These are phyloP conservation scores for Drosophila flavopinicola DNA, from an alignment of 2,888 invertebrate genomes.

Conservation along the genomic window DNA sequence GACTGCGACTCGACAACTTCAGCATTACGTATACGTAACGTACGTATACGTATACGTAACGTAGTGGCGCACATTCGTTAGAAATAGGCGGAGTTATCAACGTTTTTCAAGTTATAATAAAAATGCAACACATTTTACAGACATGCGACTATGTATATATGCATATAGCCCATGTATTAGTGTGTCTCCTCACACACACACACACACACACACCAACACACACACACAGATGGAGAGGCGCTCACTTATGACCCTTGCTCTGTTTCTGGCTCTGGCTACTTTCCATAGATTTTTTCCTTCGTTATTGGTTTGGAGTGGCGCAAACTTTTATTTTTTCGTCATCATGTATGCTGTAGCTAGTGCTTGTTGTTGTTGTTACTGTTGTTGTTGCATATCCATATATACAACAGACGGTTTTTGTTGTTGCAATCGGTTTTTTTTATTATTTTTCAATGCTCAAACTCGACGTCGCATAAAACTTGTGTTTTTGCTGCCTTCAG, in stretches of 20 bases:
- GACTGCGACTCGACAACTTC: slow-evolving; percentile 39
- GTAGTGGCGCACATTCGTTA: slow-evolving; percentile 68
- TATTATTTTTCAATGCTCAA: slow-evolving; percentile 79
- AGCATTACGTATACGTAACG: slow-evolving; percentile 61
- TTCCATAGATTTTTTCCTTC: slow-evolving; percentile 82
- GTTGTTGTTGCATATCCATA: slow-evolving; percentile 31
- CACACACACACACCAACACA: slow-evolving; percentile 33
- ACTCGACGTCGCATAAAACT: slow-evolving; percentile 78
- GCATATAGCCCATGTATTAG: slow-evolving; percentile 24
- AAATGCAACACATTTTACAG: slow-evolving; percentile 82
- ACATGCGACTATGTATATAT: slow-evolving; percentile 58
- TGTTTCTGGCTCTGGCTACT: slow-evolving; percentile 66
- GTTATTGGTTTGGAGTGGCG: slow-evolving; percentile 78
- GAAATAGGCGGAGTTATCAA: slow-evolving; percentile 84
- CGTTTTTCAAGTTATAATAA: slow-evolving; percentile 84
- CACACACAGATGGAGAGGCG: slow-evolving; percentile 21
- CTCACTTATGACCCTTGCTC: slow-evolving; percentile 55
- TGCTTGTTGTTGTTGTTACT: slow-evolving; percentile 31
- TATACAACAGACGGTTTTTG: slow-evolving; percentile 57
- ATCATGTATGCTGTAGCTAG: slow-evolving; percentile 23
- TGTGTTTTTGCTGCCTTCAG: slow-evolving; percentile 65
- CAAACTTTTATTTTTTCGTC: slow-evolving; percentile 46
- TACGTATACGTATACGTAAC: slow-evolving; percentile 61
- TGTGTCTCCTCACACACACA: slow-evolving; percentile 15
- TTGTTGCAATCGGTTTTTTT: slow-evolving; percentile 56